Percentiles rank a stretch among this genome's conserved stretches.
Evolutionary conservation across 1,140 invertebrate genomes (phyloP).

Genomic region (Polyergus mexicanus): DNA sequence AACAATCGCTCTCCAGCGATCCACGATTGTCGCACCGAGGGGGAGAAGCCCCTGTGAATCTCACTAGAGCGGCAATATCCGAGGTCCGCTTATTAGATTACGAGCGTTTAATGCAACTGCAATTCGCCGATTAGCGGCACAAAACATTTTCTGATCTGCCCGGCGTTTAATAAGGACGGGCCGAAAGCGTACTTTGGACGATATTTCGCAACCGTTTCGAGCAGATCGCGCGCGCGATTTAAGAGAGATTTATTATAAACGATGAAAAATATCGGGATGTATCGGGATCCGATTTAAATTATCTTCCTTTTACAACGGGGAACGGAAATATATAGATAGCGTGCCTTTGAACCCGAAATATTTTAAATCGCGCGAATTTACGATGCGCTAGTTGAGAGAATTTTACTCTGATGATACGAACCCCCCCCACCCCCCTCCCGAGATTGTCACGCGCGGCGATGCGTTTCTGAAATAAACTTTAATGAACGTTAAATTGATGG

Average conservation of each 20-base stretch:
- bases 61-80: constrained; percentile 40
- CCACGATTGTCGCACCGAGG: constrained; percentile 20
- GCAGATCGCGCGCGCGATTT: too few species aligned
- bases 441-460: not conserved
- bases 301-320: not conserved
- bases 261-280: not conserved
- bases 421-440: too few species aligned
- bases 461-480: constrained; percentile 25
- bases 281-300: not conserved
- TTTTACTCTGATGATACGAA: not conserved
- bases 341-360: not conserved
- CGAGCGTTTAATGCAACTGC: constrained; percentile 51
- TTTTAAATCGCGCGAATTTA: not conserved
- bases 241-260: not conserved
- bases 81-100: constrained; percentile 48
- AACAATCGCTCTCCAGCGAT: constrained; percentile 2
- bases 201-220: not conserved
- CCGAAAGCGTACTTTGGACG: not conserved
- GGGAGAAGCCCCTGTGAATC: not conserved
- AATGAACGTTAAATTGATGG: constrained; percentile 36
- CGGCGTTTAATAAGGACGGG: constrained; percentile 14
- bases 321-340: not conserved
- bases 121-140: constrained; percentile 43
- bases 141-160: constrained; percentile 29
- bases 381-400: not conserved